These are phyloP conservation scores for Heliangelus exortis DNA, from an alignment of 2,797 vertebrate genomes.

Conservation along the genomic window DNA sequence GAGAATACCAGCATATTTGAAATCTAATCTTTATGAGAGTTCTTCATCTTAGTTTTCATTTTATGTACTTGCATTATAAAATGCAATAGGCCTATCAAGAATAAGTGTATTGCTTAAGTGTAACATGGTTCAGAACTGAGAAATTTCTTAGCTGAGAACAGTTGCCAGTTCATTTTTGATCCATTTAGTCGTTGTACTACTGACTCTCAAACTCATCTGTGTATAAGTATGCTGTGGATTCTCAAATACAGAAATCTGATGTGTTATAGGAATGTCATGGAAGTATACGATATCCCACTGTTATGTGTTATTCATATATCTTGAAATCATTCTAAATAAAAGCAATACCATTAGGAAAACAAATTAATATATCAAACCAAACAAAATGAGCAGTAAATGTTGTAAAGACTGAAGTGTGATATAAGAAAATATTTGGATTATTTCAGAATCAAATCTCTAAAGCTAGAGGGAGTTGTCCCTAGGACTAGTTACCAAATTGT, in stretches of 20 bases:
- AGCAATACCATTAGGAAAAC: not conserved
- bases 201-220: not conserved
- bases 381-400: accelerated
- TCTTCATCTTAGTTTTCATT: not conserved
- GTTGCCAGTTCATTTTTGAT: not conserved
- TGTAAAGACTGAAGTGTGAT: not conserved
- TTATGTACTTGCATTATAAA: not conserved
- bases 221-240: not conserved
- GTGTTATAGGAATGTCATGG: not conserved
- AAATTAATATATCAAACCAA: not conserved
- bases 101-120: not conserved
- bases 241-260: not conserved
- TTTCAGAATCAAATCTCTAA: not conserved
- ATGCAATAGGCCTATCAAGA: not conserved
- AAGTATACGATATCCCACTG: not conserved
- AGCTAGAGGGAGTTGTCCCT: not conserved
- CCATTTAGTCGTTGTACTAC: not conserved
- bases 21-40: not conserved
- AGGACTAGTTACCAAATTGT: not conserved
- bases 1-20: not conserved
- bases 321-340: not conserved
- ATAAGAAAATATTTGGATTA: not conserved
- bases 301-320: not conserved
- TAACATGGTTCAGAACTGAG: not conserved
- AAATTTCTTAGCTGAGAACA: not conserved